phyloP scores from a whole-genome alignment of 2,797 vertebrate genomes.

The Alectoris magna region DNA sequence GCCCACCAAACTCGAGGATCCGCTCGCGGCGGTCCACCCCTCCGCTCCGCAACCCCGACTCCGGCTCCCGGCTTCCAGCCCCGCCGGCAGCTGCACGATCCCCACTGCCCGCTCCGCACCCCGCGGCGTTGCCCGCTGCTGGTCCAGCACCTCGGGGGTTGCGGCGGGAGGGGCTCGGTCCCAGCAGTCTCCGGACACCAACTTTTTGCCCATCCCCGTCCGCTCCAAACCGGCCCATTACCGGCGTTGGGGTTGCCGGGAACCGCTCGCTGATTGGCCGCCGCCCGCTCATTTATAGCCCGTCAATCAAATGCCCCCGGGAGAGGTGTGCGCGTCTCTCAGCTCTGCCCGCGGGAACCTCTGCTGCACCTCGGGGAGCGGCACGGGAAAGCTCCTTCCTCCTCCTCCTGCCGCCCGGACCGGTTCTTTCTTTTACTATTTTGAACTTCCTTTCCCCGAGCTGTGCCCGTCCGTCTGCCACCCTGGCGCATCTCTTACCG shows the following conservation, averaged over 20 bases:
- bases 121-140: neutral
- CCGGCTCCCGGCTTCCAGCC: neutral
- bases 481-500: constrained; percentile 76
- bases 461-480: constrained; percentile 40
- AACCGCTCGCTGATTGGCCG: constrained; percentile 88
- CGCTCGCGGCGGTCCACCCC: neutral
- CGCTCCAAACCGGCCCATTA: neutral
- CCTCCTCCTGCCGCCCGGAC: neutral
- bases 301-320: constrained; percentile 85
- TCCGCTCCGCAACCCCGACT: neutral
- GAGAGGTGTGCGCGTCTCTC: constrained; percentile 79
- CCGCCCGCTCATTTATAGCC: constrained; percentile 83
- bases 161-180: accelerated
- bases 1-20: neutral
- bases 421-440: neutral
- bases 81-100: neutral
- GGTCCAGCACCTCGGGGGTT: too few species aligned
- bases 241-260: constrained; percentile 48
- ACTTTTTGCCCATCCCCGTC: neutral
- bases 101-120: neutral
- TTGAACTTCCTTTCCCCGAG: neutral
- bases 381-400: constrained; percentile 27
- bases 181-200: neutral
- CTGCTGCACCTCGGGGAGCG: neutral
- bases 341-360: constrained; percentile 14